phyloP scores from a whole-genome alignment of 1,140 invertebrate species.

The Zelostemma sp. region DNA sequence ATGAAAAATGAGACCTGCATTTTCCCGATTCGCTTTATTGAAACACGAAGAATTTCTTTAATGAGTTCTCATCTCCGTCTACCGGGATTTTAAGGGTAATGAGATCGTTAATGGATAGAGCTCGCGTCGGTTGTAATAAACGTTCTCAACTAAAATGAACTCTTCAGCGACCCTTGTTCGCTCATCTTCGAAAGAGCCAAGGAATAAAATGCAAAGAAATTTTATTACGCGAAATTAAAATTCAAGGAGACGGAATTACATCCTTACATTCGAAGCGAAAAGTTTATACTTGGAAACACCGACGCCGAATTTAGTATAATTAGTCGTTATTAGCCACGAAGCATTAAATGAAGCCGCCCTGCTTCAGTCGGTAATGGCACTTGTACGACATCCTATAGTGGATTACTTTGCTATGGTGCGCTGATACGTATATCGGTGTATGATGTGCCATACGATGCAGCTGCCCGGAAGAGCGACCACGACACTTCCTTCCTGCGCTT shows the following conservation, averaged over 20 bases:
- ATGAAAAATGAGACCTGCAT: too few species aligned
- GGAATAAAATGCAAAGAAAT: neutral
- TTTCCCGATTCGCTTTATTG: too few species aligned
- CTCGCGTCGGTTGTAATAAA: constrained; percentile 23
- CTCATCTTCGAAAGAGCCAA: constrained; percentile 12
- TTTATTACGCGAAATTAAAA: neutral
- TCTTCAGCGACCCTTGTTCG: constrained; percentile 11
- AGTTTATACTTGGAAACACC: too few species aligned
- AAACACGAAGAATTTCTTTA: neutral
- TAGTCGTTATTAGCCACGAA: constrained; percentile 46
- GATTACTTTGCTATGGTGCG: constrained; percentile 66
- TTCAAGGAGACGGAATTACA: too few species aligned
- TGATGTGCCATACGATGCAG: constrained; percentile 45
- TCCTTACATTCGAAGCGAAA: too few species aligned
- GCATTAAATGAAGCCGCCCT: constrained; percentile 46
- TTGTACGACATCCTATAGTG: constrained; percentile 67
- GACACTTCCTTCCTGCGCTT: constrained; percentile 68
- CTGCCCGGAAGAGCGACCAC: constrained; percentile 69
- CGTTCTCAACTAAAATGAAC: constrained; percentile 37
- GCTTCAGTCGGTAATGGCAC: constrained; percentile 61
- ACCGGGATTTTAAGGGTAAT: constrained; percentile 27
- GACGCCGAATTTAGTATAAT: constrained; percentile 16
- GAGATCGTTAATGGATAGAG: constrained; percentile 36
- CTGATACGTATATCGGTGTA: constrained; percentile 44
- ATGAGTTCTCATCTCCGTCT: constrained; percentile 3